Evolutionary conservation across 37 sponge, comb jelly and placozoan species (phyloP).

Genomic region (Hormiphora californensis): DNA sequence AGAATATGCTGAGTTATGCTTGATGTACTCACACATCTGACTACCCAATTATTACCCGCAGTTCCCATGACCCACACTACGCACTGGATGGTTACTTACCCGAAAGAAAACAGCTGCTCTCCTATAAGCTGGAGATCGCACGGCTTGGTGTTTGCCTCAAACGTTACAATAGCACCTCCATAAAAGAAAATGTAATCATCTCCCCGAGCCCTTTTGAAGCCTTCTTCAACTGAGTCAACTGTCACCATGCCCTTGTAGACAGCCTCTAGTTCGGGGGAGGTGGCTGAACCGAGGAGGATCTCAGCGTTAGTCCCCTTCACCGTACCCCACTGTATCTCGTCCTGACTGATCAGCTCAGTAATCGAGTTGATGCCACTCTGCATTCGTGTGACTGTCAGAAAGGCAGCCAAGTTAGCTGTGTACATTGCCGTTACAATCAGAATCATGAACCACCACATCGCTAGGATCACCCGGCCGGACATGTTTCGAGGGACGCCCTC

Average conservation of each 20-base stretch:
- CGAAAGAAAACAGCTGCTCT: constrained; percentile 49
- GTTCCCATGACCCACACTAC: too few species aligned
- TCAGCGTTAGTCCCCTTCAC: constrained; percentile 46
- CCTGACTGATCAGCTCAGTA: constrained; percentile 21
- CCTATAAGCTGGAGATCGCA: constrained; percentile 41
- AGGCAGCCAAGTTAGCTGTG: constrained; percentile 51
- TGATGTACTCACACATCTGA: too few species aligned
- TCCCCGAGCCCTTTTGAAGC: neutral
- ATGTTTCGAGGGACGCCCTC: constrained; percentile 53
- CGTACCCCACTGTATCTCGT: constrained; percentile 41
- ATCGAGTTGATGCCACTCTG: constrained; percentile 50
- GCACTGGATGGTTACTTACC: neutral
- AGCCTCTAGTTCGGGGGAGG: constrained; percentile 26
- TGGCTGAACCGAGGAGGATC: constrained; percentile 23
- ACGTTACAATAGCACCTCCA: constrained; percentile 35
- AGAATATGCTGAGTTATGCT: too few species aligned
- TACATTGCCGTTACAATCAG: constrained; percentile 51
- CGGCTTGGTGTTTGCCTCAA: constrained; percentile 29
- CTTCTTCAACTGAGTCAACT: neutral
- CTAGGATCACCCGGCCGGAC: constrained; percentile 51
- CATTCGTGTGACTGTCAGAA: constrained; percentile 50
- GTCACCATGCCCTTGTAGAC: constrained; percentile 46
- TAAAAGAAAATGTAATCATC: constrained; percentile 53
- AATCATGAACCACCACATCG: constrained; percentile 56
- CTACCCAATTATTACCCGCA: too few species aligned